These are phyloP conservation scores for Napeogenes sylphis DNA, from an alignment of 2,888 invertebrate genomes.

Conservation along the genomic window DNA sequence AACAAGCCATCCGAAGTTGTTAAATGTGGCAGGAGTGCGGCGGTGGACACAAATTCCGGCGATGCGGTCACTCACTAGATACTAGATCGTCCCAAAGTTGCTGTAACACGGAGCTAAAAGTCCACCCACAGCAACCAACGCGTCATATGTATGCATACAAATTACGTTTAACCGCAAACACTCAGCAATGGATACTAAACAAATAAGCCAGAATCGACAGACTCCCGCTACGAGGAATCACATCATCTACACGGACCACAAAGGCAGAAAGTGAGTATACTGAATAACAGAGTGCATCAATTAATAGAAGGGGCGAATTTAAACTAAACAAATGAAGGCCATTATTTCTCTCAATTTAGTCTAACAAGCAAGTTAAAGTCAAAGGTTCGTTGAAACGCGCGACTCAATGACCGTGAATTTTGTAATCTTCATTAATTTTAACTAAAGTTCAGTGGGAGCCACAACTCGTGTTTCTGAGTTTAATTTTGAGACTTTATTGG, in stretches of 20 bases:
- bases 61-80: slow-evolving; percentile 48
- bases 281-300: slow-evolving; percentile 35
- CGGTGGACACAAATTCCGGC: slow-evolving; percentile 55
- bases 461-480: slow-evolving; percentile 52
- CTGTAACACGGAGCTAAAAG: slow-evolving; percentile 5
- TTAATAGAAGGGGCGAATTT: slow-evolving; percentile 49
- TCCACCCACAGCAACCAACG: slow-evolving; percentile 8
- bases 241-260: slow-evolving; percentile 74
- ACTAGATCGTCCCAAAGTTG: slow-evolving; percentile 15
- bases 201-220: slow-evolving; percentile 55
- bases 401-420: slow-evolving; percentile 76
- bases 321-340: slow-evolving; percentile 74
- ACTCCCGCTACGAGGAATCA: slow-evolving; percentile 69
- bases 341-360: slow-evolving; percentile 77
- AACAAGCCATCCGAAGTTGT: slow-evolving; percentile 73
- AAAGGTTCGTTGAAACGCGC: slow-evolving; percentile 72
- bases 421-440: slow-evolving; percentile 76
- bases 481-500: slow-evolving; percentile 41
- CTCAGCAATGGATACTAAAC: slow-evolving; percentile 59
- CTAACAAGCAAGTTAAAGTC: slow-evolving; percentile 73
- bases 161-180: slow-evolving; percentile 23
- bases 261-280: slow-evolving; percentile 72
- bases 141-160: no score
- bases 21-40: slow-evolving; percentile 44
- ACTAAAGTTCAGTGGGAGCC: slow-evolving; percentile 62